phyloP scores from a whole-genome alignment of 2,797 vertebrate species.

The Cossypha niveicapilla region DNA sequence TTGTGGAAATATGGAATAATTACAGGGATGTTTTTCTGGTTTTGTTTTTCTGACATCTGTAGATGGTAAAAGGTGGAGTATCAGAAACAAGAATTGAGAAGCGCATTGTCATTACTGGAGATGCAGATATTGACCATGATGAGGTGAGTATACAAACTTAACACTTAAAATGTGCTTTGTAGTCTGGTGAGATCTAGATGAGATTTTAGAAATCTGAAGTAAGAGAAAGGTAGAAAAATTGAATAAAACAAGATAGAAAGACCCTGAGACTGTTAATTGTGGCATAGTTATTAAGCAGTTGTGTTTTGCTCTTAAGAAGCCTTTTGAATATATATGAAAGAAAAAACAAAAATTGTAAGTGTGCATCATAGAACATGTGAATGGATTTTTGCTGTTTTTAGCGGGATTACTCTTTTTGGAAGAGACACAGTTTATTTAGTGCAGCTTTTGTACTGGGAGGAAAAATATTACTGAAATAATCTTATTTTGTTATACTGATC shows the following conservation, averaged over 20 bases:
- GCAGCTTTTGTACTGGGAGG: neutral
- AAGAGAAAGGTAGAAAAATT: neutral
- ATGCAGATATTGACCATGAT: slow-evolving; percentile 96
- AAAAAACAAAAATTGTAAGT: neutral
- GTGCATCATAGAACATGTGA: neutral
- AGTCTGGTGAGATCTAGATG: neutral
- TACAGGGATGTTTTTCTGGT: neutral
- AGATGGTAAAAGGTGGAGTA: slow-evolving; percentile 95
- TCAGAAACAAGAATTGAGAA: slow-evolving; percentile 99
- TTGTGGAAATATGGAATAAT: neutral
- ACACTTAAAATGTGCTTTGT: neutral
- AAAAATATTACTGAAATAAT: slow-evolving; percentile 5
- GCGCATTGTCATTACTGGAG: slow-evolving; percentile 96
- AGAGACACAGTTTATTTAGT: neutral
- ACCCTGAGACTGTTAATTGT: neutral
- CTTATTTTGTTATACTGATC: neutral
- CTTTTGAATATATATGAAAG: neutral
- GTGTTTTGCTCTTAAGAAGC: neutral
- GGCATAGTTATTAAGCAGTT: neutral
- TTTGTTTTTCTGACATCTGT: neutral
- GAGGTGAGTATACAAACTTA: slow-evolving; percentile 80
- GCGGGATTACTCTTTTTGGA: neutral
- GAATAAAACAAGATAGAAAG: neutral
- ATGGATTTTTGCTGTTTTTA: neutral
- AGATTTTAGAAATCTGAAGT: neutral